phyloP scores from a whole-genome alignment of 2,113 vertebrate species.

The Rattus norvegicus region DNA sequence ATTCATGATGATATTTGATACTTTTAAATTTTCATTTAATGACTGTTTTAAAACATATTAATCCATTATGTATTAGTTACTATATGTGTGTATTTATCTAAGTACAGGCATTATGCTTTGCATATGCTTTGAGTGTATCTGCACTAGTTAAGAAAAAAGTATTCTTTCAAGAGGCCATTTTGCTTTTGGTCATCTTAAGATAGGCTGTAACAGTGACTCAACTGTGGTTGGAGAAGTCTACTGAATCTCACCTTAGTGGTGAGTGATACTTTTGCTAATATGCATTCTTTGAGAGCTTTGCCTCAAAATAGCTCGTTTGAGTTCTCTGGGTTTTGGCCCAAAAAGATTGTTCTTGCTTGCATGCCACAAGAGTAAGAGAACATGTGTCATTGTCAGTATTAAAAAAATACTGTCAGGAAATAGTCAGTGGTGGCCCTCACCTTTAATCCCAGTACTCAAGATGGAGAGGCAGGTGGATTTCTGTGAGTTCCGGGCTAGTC shows the following conservation, averaged over 20 bases:
- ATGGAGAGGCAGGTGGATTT: neutral
- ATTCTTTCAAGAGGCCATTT: conserved; percentile 19
- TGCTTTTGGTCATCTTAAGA: neutral
- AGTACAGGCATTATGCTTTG: neutral
- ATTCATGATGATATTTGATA: conserved; percentile 14
- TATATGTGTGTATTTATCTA: neutral
- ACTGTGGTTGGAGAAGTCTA: neutral
- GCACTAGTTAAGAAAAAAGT: neutral
- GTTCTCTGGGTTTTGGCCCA: neutral
- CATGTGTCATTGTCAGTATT: neutral
- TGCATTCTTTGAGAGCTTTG: neutral
- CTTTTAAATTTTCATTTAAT: conserved; percentile 27
- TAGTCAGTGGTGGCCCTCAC: too few relatives aligned
- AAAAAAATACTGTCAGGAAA: neutral
- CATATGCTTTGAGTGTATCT: neutral
- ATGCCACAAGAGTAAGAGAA: neutral
- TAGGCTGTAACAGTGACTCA: neutral
- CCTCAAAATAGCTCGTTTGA: neutral
- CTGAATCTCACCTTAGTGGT: neutral
- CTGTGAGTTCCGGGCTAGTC: neutral
- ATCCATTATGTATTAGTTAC: neutral
- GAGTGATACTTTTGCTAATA: neutral
- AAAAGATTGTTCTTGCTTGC: conserved; percentile 10
- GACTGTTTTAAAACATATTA: conserved; percentile 19
- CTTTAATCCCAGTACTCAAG: neutral